These are phyloP conservation scores for Lagodon rhomboides DNA, from an alignment of 2,797 vertebrate genomes.

Conservation along the genomic window DNA sequence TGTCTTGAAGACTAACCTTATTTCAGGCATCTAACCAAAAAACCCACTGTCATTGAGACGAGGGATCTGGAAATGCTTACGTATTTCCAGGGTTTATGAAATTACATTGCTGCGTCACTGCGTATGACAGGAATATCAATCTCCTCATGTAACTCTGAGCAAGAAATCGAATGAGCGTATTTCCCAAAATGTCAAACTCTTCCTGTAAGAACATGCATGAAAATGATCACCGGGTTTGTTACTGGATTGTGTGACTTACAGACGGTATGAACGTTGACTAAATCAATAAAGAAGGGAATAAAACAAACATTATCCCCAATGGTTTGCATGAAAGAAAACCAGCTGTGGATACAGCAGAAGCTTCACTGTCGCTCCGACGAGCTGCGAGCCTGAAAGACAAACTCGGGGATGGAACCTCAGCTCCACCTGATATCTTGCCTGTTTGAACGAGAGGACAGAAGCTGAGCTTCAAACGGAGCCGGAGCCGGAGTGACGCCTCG, in stretches of 20 bases:
- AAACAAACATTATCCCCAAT: constrained; percentile 1
- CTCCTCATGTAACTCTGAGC: no score
- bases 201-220: background rate
- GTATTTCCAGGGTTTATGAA: no score
- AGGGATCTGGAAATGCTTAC: no score
- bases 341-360: constrained; percentile 17
- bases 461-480: constrained; percentile 65
- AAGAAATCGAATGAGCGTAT: background rate
- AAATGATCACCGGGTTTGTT: background rate
- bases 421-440: constrained; percentile 39
- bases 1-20: no score
- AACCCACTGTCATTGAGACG: no score
- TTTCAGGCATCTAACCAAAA: no score
- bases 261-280: background rate
- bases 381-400: constrained; percentile 50
- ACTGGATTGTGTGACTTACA: background rate
- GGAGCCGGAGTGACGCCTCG: constrained; percentile 62
- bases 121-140: background rate
- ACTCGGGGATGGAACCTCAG: constrained; percentile 20
- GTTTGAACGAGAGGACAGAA: constrained; percentile 70
- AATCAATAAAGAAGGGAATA: background rate
- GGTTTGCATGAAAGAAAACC: constrained; percentile 30
- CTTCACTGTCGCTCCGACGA: constrained; percentile 21
- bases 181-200: no score
- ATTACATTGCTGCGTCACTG: no score